Evolutionary conservation across 2,797 vertebrate genomes (phyloP), one percentile per base, ranked within the genome.

Genomic region (Microhierax caerulescens): DNA sequence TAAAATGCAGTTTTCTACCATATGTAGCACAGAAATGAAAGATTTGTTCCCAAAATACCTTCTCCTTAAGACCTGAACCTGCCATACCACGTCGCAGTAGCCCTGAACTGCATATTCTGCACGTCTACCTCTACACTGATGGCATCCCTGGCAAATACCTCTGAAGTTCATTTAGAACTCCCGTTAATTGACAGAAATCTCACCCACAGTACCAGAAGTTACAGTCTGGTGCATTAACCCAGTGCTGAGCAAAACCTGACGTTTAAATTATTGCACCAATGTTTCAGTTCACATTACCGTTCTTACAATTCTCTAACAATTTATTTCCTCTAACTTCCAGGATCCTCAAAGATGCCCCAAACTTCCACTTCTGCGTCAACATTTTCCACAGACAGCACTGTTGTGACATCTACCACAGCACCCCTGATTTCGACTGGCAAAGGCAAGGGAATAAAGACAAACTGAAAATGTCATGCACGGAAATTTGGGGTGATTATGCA

Each of bases 391-490:
- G 39, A 25, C 7, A 45, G 8, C 39, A 47, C 34, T 37, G 24
- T 8, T 63, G 47, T 16, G 48, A 54, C 65, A 25, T 1, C 16
- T 21, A 3, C 34, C 32, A 36, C 36, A 83, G 54, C 67, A 45
- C 5, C 17, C 36, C 20, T 1, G 19, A 37, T n/a, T 57, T 36
- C 67, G 53, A 6, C 54, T 23, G 63, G 2, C 9, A 22, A 43
- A 88, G 70, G 70, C 27, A 51, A 76, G 63, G 41, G 15, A 5
- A 14, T 72, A 82, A 81, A 54, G 37, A 0, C 51, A 81, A 74
- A 13, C 45, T 36, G n/a, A 6, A 41, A 78, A 56, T 6, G 25
- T 3, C 37, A 5, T 1, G 1, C 5, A 19, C 1, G 7, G 47
- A n/a, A 68, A 43, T 41, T n/a, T 9, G 13, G 24, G 54, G 61